phyloP scores from a whole-genome alignment of 2,888 invertebrate species.

The Apoderus coryli region DNA sequence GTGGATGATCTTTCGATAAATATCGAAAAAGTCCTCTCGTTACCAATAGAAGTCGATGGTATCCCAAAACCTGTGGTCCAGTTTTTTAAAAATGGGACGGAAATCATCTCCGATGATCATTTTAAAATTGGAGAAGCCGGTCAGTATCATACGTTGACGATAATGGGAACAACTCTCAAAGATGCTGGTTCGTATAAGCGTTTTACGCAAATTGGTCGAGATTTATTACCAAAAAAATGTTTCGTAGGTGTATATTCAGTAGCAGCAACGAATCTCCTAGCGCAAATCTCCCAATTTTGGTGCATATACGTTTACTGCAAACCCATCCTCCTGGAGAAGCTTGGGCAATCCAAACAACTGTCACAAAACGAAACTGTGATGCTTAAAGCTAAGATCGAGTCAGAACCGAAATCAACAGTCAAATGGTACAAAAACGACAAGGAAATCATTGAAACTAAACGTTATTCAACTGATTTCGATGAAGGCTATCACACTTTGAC shows the following conservation, averaged over 20 bases:
- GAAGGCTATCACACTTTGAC: constrained; percentile 13
- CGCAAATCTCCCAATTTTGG: constrained; percentile 14
- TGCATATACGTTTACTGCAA: constrained; percentile 14
- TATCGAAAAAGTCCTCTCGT: constrained; percentile 11
- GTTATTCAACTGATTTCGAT: constrained; percentile 12
- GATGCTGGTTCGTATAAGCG: constrained; percentile 11
- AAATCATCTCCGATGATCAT: constrained; percentile 9
- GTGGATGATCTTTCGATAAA: constrained; percentile 14
- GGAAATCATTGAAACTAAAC: constrained; percentile 8
- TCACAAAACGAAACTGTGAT: constrained; percentile 12
- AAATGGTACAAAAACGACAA: constrained; percentile 12
- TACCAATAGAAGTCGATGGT: constrained; percentile 15
- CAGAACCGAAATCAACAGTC: constrained; percentile 12
- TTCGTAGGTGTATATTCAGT: constrained; percentile 14
- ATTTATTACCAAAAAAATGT: constrained; percentile 1
- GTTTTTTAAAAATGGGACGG: constrained; percentile 13
- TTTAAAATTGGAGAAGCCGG: constrained; percentile 10
- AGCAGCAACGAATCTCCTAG: constrained; percentile 12
- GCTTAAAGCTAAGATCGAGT: constrained; percentile 11
- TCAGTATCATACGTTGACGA: constrained; percentile 11
- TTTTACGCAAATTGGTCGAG: background rate
- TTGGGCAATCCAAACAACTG: constrained; percentile 10
- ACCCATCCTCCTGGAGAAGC: constrained; percentile 12
- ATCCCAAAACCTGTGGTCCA: constrained; percentile 14
- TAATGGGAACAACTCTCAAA: constrained; percentile 10